Base-by-base conservation (phyloP, 2,113 vertebrate species). In the Mesoclemmys tuberculata region DNA sequence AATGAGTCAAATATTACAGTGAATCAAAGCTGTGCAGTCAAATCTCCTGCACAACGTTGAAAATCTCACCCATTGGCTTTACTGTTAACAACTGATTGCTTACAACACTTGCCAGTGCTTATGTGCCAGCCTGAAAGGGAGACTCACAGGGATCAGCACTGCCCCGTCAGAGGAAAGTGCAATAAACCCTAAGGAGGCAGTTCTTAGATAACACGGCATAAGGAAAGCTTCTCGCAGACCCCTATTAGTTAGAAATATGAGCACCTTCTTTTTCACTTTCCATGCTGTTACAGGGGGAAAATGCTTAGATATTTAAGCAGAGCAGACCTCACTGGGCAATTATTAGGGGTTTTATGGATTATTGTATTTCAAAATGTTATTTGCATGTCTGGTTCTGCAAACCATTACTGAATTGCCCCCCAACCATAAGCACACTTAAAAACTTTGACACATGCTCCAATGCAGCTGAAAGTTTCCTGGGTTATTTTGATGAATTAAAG, bases 261-360 rank as follows among this genome's bases (percentile, higher is more conserved):
- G 22, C 10, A 46, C 13, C 41, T 27, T 77, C 22, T 27, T 77
- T 44, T 44, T 75, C 10, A 44, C 3, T 44, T 26, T 29, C 44
- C 74, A 6, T 2, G 12, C 22, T 27, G 6, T 44, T 27, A 46
- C 3, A 18, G 51, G 51, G 13, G 12, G 29, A 27, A 75, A 44
- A 68, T 44, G 7, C 44, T 46, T 77, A 8, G 41, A 68, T 16
- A 80, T 91, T 81, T 55, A 55, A 3, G 1, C 7, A 85, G 75
- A 71, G 12, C 0, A 21, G 10, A 68, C 49, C 49, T 26, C 80
- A 68, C 80, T 4, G 82, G 29, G 84, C 88, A 74, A 81, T 51
- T 2, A 2, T 0, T 22, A 2, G 48, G 1, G 1, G 5, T 18
- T 88, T 46, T 5, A 44, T 6, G 41, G 35, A 3, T 16, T 81